phyloP scores from a whole-genome alignment of 2,113 vertebrate genomes.

The Naja naja region DNA sequence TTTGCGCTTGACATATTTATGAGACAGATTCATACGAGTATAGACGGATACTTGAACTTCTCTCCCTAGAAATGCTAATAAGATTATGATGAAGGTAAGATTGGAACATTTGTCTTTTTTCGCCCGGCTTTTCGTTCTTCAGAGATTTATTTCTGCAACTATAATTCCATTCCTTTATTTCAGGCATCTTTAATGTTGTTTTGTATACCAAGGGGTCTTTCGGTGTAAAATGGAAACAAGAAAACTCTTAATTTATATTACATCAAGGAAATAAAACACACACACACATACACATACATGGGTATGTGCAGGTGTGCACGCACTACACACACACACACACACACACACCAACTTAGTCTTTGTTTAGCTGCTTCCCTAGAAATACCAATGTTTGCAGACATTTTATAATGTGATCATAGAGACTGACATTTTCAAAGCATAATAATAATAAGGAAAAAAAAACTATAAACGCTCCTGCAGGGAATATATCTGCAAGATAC shows the following conservation, averaged over 20 bases:
- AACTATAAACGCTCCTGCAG: background rate
- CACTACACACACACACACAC: background rate
- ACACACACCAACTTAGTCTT: background rate
- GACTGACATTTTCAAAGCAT: slow-evolving; percentile 18
- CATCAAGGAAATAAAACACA: slow-evolving; percentile 35
- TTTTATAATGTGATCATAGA: slow-evolving; percentile 23
- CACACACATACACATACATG: background rate
- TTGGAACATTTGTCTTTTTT: slow-evolving; percentile 68
- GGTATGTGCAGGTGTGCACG: background rate
- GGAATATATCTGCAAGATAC: slow-evolving; percentile 4
- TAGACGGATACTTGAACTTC: slow-evolving; percentile 76
- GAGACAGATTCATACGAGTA: slow-evolving; percentile 74
- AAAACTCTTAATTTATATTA: slow-evolving; percentile 64
- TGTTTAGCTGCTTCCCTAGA: slow-evolving; percentile 37
- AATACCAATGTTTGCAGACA: slow-evolving; percentile 40
- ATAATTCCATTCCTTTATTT: slow-evolving; percentile 62
- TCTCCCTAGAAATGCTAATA: slow-evolving; percentile 79
- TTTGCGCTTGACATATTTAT: slow-evolving; percentile 81
- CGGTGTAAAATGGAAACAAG: slow-evolving; percentile 53
- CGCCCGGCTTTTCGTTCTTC: slow-evolving; percentile 60
- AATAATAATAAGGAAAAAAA: background rate
- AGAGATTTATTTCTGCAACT: slow-evolving; percentile 73
- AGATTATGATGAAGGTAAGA: slow-evolving; percentile 79
- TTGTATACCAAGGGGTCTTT: slow-evolving; percentile 57
- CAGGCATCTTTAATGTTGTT: slow-evolving; percentile 58